Base-by-base conservation (phyloP, 2,113 vertebrate species). In the Vidua macroura region DNA sequence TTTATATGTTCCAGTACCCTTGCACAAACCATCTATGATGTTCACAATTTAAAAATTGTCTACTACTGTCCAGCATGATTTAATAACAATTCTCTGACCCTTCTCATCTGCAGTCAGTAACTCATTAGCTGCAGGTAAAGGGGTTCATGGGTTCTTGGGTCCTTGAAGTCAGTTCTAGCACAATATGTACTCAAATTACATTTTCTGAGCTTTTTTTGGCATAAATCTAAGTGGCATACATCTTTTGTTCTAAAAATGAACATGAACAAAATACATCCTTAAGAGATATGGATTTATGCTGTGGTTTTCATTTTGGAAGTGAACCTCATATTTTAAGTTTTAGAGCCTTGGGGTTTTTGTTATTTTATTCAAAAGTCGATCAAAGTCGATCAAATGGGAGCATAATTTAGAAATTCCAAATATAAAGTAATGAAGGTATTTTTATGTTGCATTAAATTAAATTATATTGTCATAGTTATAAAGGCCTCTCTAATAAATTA, bases 361-460 rank as follows among this genome's bases (percentile, higher is more conserved):
- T 72, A 19, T 74, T 83, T 60, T 72, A 19, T 74, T 83, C n/a
- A 72, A 52, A 86, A 72, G 4, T 10, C 2, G 2, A 20, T 78
- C 41, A 52, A 86, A 72, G 4, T 10, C 2, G 2, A 20, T 78
- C 41, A 39, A 52, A 76, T 64, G 43, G 60, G 17, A 85, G 5
- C 13, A 76, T 86, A 33, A 35, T 58, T 73, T 88, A 93, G 68
- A 80, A 95, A 75, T 44, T 78, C 11, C 27, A 94, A 87, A 85
- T 55, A 30, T 91, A 39, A 3, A 49, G 23, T 92, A 93, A 89
- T n/a, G 18, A 87, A 80, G 72, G 18, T 11, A 73, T 55, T 77
- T 96, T 77, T 67, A 60, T 22, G 25, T 93, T 85, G 55, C 13
- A 64, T 21, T 24, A 18, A 93, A 86, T 67, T 93, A 81, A 96